These are phyloP conservation scores for Hypolimnas misippus DNA, from an alignment of 2,888 invertebrate species.

Conservation along the genomic window DNA sequence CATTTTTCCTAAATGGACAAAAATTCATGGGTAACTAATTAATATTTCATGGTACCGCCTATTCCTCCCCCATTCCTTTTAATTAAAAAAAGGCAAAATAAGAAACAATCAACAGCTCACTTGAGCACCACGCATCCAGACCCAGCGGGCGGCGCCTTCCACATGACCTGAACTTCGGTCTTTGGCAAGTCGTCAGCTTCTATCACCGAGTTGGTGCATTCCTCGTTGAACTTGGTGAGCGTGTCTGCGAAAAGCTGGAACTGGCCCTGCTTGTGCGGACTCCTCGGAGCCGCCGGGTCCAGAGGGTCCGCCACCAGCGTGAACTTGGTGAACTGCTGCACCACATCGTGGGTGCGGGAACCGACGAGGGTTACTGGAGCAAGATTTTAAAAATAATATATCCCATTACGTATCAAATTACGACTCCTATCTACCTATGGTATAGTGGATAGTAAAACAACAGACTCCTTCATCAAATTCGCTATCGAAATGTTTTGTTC, in stretches of 20 bases:
- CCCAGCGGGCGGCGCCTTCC: constrained; percentile 94
- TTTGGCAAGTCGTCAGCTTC: constrained; percentile 92
- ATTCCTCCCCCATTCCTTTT: too few relatives aligned
- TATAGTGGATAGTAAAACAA: too few relatives aligned
- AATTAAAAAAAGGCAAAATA: too few relatives aligned
- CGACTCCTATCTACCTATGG: too few relatives aligned
- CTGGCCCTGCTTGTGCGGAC: constrained; percentile 68
- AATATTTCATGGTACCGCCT: too few relatives aligned
- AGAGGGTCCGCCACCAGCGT: constrained; percentile 89
- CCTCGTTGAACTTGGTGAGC: constrained; percentile 88
- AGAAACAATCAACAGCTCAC: constrained; percentile 65
- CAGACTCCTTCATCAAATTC: too few relatives aligned
- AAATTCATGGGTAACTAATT: too few relatives aligned
- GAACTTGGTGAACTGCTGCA: constrained; percentile 92
- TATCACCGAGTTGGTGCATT: constrained; percentile 92
- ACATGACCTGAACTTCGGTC: constrained; percentile 93
- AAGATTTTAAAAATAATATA: too few relatives aligned
- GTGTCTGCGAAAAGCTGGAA: constrained; percentile 84
- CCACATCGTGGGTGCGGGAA: constrained; percentile 85
- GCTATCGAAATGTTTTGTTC: too few relatives aligned
- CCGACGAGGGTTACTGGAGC: constrained; percentile 86
- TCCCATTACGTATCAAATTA: too few relatives aligned
- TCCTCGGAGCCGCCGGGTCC: constrained; percentile 67
- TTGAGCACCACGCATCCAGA: constrained; percentile 94
- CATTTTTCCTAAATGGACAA: too few relatives aligned